phyloP scores from a whole-genome alignment of 2,797 vertebrate genomes.

The Propithecus perrieri region DNA sequence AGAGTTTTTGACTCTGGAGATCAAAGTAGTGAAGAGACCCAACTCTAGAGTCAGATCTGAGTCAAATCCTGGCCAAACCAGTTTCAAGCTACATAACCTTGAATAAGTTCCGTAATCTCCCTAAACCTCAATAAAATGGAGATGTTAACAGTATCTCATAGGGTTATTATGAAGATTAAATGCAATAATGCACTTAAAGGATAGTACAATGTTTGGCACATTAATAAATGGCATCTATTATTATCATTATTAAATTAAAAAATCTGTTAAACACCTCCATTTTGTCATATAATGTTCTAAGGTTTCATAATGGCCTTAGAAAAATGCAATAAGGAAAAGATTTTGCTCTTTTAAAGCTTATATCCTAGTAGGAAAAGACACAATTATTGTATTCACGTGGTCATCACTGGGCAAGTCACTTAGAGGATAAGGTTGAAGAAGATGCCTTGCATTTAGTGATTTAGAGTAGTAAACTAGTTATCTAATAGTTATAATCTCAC shows the following conservation, averaged over 20 bases:
- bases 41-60: neutral
- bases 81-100: neutral
- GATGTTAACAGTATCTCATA: neutral
- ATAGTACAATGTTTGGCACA: neutral
- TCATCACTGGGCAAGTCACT: neutral
- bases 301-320: neutral
- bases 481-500: neutral
- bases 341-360: neutral
- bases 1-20: neutral
- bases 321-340: neutral
- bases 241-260: neutral
- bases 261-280: neutral
- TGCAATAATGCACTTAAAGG: neutral
- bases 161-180: neutral
- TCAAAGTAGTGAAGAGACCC: neutral
- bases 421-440: neutral
- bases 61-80: neutral
- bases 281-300: neutral
- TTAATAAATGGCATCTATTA: neutral
- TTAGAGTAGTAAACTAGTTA: neutral
- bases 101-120: neutral
- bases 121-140: neutral
- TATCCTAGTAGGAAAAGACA: neutral
- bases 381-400: neutral
- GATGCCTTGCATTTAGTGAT: neutral